Evolutionary conservation across 2,113 vertebrate genomes (phyloP), one percentile per base, ranked within the genome.

Genomic region (Oryzias javanicus): DNA sequence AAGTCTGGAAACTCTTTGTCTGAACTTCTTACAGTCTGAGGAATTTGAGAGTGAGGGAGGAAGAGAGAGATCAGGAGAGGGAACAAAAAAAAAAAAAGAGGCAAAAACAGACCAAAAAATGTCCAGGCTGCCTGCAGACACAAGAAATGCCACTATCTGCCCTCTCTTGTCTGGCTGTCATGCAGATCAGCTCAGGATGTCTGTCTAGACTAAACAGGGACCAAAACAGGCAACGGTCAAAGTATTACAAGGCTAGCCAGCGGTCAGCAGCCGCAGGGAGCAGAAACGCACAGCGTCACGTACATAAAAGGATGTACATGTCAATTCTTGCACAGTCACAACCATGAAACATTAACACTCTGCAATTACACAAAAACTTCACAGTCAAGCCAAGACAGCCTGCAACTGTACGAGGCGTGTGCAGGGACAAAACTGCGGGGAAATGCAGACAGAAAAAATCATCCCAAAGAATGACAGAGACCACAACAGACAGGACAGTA

Each of bases 161-260:
- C 70, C 81, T 77, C 78, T 84, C 78, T 79, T 79, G 84, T 87
- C 86, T 89, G 82, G 75, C 72, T 83, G 87, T 83, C 79, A 87
- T 74, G 80, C 83, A 87, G 77, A 83, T 83, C 84, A 79, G 79
- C 56, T 53, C 83, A 90, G 88, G 86, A 91, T 87, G 84, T 86
- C 70, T 67, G 84, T 87, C 89, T 89, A 91, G 89, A 91, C 89
- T 86, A 87, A 90, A 89, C 84, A 82, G 42, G 68, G 73, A 87
- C 67, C 73, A 76, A 86, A 86, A 76, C 76, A 82, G 81, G 70
- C 83, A 50, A 73, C 29, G 69, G 81, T 80, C 78, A 79, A 65
- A 82, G 66, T n/a, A 51, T 73, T 79, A 79, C 73, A 72, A 76
- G 79, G 72, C 81, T 87, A 80, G 84, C 74, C 60, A 17, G 68